These are phyloP conservation scores for Mobula birostris DNA, from an alignment of 2,113 vertebrate genomes.

Conservation along the genomic window DNA sequence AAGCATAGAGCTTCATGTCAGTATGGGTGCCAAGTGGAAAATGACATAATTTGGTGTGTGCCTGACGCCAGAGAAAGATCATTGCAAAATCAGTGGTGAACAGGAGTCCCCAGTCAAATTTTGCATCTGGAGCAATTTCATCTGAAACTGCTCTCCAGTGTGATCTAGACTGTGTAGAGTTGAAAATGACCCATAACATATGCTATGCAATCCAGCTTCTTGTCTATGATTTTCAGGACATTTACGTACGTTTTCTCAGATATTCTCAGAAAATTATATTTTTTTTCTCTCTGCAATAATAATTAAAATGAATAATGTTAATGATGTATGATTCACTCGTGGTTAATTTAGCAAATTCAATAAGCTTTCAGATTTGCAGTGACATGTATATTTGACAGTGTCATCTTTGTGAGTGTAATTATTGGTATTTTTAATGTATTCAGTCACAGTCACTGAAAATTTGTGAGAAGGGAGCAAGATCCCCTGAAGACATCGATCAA, in stretches of 20 bases:
- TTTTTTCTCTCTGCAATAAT: not conserved
- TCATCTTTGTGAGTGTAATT: not conserved
- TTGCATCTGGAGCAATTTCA: too few species aligned
- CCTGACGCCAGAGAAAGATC: too few species aligned
- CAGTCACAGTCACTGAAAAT: not conserved
- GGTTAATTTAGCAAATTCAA: not conserved
- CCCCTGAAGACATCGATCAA: not conserved
- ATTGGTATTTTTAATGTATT: not conserved
- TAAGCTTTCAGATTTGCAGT: not conserved
- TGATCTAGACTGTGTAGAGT: too few species aligned
- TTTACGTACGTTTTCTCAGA: too few species aligned
- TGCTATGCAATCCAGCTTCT: too few species aligned
- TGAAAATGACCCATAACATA: too few species aligned
- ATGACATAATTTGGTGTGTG: too few species aligned
- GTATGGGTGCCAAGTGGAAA: too few species aligned
- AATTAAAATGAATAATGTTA: not conserved
- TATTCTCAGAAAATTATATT: not conserved
- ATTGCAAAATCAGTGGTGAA: too few species aligned
- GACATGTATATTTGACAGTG: not conserved
- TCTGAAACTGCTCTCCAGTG: too few species aligned
- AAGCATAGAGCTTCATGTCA: too few species aligned
- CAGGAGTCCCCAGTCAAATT: too few species aligned
- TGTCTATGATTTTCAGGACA: not conserved
- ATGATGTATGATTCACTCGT: not conserved
- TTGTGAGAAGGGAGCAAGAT: not conserved